These are phyloP conservation scores for Autographa gamma DNA, from an alignment of 2,888 invertebrate genomes.

Conservation along the genomic window DNA sequence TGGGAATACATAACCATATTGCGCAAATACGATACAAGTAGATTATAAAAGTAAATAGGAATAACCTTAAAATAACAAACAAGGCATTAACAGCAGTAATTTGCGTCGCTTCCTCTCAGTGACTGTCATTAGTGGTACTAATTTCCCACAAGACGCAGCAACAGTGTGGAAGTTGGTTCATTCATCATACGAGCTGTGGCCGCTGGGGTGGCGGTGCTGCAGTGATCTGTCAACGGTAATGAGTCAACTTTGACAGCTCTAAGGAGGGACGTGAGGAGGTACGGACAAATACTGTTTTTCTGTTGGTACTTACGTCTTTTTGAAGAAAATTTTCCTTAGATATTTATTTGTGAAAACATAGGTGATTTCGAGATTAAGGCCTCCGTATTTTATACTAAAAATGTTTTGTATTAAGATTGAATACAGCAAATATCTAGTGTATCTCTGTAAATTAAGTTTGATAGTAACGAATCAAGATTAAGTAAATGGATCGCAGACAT, in stretches of 20 bases:
- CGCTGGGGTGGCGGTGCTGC: constrained; percentile 54
- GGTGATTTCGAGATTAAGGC: too few species aligned
- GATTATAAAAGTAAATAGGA: neutral
- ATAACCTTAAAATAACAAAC: neutral
- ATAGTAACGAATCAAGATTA: too few species aligned
- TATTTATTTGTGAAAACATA: too few species aligned
- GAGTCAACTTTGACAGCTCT: constrained; percentile 67
- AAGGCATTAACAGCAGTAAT: neutral
- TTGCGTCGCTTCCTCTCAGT: neutral
- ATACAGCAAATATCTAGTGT: too few species aligned
- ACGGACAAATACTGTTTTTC: constrained; percentile 16
- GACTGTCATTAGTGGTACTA: constrained; percentile 34
- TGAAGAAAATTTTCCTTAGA: neutral
- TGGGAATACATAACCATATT: too few species aligned
- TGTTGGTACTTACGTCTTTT: constrained; percentile 32
- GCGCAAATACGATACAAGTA: too few species aligned
- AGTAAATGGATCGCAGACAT: too few species aligned
- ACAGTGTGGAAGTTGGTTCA: constrained; percentile 56
- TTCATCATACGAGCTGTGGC: constrained; percentile 67
- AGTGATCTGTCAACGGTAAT: constrained; percentile 74
- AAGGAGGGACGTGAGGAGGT: constrained; percentile 53
- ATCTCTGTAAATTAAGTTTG: too few species aligned
- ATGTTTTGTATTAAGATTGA: too few species aligned
- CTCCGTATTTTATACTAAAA: too few species aligned
- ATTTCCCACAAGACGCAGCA: constrained; percentile 33